Percentiles rank a stretch among this genome's conserved stretches.
phyloP scores from a whole-genome alignment of 37 sponge, comb jelly and placozoan species.

The Lycopodina hypogea region DNA sequence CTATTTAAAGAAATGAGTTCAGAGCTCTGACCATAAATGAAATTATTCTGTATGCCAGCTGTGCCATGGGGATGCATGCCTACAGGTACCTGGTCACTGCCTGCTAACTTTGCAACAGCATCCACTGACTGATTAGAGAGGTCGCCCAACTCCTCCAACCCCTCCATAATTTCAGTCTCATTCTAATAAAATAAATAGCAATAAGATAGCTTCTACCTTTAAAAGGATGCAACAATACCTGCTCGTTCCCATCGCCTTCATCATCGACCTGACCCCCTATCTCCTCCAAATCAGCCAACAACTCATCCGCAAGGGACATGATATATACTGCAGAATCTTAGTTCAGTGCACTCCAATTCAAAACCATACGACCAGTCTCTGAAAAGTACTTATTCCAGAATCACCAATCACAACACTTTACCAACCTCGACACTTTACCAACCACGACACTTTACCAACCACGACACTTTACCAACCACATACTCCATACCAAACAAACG shows the following conservation, averaged over 20 bases:
- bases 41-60: no score
- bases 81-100: slow-evolving; percentile 71
- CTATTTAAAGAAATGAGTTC: not conserved
- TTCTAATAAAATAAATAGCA: not conserved
- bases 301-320: slow-evolving; percentile 97
- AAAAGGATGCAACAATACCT: not conserved
- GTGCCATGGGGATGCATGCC: no score
- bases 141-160: slow-evolving; percentile 27
- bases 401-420: no score
- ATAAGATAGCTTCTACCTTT: not conserved
- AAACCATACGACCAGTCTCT: no score
- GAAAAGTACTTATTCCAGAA: no score
- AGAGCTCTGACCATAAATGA: no score
- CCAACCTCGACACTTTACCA: no score
- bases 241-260: slow-evolving; percentile 5
- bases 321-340: not conserved
- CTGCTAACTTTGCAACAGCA: slow-evolving; percentile 59
- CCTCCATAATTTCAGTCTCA: slow-evolving; percentile 54
- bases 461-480: no score
- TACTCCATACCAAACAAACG: no score
- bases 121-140: slow-evolving; percentile 40
- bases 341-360: no score
- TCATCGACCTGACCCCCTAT: slow-evolving; percentile 64
- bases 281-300: slow-evolving; percentile 95
- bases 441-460: no score